These are phyloP conservation scores for Marcusenius ussheri DNA, from an alignment of 2,113 vertebrate genomes.

Conservation along the genomic window DNA sequence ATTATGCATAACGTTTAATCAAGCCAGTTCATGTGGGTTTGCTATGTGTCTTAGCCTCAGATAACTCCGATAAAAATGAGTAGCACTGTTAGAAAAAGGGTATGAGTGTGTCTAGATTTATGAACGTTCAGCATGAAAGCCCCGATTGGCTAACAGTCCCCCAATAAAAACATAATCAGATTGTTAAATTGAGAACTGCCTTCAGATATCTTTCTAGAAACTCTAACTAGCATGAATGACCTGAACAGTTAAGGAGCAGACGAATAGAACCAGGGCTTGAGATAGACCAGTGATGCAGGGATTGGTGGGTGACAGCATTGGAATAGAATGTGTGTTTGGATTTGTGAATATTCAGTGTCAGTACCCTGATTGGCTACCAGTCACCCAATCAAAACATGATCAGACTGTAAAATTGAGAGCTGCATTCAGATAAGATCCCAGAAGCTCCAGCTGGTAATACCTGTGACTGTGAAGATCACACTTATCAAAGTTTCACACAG, in stretches of 20 bases:
- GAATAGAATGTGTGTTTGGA: background rate
- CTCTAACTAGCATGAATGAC: background rate
- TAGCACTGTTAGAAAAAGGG: background rate
- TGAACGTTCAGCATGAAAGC: background rate
- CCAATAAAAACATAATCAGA: background rate
- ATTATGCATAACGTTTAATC: background rate
- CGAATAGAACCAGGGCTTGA: background rate
- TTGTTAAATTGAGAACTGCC: background rate
- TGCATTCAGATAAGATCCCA: background rate
- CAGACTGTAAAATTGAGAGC: background rate
- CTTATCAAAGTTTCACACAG: constrained; percentile 1
- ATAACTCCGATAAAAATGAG: background rate
- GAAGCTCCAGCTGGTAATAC: background rate
- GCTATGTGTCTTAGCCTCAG: background rate
- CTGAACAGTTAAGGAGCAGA: background rate
- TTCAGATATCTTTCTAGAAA: background rate
- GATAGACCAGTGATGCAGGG: background rate
- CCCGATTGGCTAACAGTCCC: background rate
- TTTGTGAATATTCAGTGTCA: background rate
- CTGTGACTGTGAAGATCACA: background rate
- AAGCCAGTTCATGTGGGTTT: background rate
- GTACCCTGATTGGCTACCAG: background rate
- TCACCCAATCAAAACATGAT: background rate
- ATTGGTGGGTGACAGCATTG: background rate
- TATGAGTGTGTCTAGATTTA: background rate